Percentiles rank a stretch among this genome's conserved stretches.
Evolutionary conservation across 2,888 invertebrate genomes (phyloP).

Genomic region (Argyra leucocephala): DNA sequence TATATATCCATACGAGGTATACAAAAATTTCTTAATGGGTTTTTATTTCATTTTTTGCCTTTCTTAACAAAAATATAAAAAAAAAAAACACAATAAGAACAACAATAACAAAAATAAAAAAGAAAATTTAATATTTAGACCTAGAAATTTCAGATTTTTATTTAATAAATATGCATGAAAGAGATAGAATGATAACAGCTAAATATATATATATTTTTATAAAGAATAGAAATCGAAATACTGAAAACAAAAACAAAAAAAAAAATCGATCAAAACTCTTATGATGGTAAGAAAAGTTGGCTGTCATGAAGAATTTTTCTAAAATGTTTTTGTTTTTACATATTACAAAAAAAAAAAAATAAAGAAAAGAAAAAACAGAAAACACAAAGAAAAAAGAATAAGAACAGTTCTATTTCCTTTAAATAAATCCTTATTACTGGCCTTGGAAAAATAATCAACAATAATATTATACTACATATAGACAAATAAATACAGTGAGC

Average conservation of each 20-base stretch:
- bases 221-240: neutral
- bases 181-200: neutral
- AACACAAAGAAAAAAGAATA: neutral
- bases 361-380: neutral
- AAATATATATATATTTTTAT: neutral
- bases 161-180: neutral
- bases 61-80: too few relatives aligned
- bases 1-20: too few relatives aligned
- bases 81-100: too few relatives aligned
- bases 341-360: too few relatives aligned
- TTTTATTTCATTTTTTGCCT: neutral
- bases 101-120: too few relatives aligned
- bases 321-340: too few relatives aligned
- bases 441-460: neutral
- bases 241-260: neutral
- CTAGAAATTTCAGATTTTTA: neutral
- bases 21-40: too few relatives aligned
- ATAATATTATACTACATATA: too few relatives aligned
- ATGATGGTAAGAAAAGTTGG: neutral
- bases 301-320: too few relatives aligned
- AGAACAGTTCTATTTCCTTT: neutral
- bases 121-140: neutral
- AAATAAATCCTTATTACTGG: neutral
- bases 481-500: too few relatives aligned
- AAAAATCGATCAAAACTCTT: neutral